Conservation (phyloP, 1,140 invertebrate species). For the Adoxophyes honmai region DNA sequence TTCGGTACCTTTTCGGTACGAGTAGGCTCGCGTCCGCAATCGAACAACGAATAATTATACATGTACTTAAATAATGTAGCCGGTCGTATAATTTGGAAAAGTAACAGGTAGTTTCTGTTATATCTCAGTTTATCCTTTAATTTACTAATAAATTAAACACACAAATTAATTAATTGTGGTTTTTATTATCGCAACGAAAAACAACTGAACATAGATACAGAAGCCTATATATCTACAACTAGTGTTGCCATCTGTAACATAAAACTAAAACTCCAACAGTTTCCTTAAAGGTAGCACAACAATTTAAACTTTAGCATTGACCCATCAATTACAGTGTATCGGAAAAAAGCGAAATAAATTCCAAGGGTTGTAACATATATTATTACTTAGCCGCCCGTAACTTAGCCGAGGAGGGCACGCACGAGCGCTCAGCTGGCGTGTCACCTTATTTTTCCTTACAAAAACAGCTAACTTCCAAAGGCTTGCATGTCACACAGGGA, state of each 20-base stretch:
- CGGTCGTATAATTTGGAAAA: neutral
- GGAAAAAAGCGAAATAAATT: constrained; percentile 26
- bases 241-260: too few species aligned
- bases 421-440: constrained; percentile 23
- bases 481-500: constrained; percentile 43
- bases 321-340: constrained; percentile 19
- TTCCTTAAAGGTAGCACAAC: neutral
- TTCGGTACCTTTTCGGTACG: neutral
- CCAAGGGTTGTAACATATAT: constrained; percentile 24
- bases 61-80: neutral
- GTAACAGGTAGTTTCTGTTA: constrained; percentile 2
- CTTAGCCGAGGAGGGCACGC: constrained; percentile 23
- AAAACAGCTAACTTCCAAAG: constrained; percentile 35
- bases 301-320: neutral
- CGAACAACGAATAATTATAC: neutral
- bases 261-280: too few species aligned
- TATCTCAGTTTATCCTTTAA: too few species aligned
- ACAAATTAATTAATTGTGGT: too few species aligned
- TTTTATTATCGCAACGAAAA: too few species aligned
- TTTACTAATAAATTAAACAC: too few species aligned
- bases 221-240: too few species aligned
- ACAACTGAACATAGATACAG: too few species aligned
- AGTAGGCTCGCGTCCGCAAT: neutral
- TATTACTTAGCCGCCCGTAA: constrained; percentile 23
- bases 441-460: constrained; percentile 38